phyloP scores from a whole-genome alignment of 2,113 vertebrate species.

The Phalacrocorax aristotelis region DNA sequence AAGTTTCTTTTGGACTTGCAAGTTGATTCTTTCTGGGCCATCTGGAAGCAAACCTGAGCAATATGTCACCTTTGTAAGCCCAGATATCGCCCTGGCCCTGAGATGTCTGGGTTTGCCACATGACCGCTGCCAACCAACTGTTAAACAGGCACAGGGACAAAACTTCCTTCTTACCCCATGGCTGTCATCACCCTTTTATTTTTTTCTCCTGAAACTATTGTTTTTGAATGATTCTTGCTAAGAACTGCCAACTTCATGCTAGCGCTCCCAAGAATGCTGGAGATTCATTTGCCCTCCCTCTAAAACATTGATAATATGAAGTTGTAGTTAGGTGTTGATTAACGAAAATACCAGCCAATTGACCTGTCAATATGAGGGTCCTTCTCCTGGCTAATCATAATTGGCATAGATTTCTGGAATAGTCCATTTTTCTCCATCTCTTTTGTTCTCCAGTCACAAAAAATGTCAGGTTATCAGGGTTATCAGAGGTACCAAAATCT shows the following conservation, averaged over 20 bases:
- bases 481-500: neutral
- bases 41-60: constrained; percentile 37
- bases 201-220: neutral
- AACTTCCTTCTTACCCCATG: neutral
- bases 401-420: neutral
- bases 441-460: neutral
- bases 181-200: neutral
- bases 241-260: neutral
- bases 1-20: neutral
- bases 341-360: neutral
- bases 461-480: neutral
- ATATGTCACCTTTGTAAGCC: neutral
- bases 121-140: neutral
- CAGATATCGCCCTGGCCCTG: neutral
- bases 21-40: neutral
- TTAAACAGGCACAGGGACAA: constrained; percentile 12
- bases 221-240: neutral
- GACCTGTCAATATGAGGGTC: neutral
- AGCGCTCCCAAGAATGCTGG: neutral
- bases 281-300: neutral
- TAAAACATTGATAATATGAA: neutral
- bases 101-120: neutral
- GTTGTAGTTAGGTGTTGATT: neutral
- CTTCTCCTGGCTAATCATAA: neutral
- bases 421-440: neutral